Evolutionary conservation across 2,888 invertebrate genomes (phyloP).

Genomic region (Tethea ocularis): DNA sequence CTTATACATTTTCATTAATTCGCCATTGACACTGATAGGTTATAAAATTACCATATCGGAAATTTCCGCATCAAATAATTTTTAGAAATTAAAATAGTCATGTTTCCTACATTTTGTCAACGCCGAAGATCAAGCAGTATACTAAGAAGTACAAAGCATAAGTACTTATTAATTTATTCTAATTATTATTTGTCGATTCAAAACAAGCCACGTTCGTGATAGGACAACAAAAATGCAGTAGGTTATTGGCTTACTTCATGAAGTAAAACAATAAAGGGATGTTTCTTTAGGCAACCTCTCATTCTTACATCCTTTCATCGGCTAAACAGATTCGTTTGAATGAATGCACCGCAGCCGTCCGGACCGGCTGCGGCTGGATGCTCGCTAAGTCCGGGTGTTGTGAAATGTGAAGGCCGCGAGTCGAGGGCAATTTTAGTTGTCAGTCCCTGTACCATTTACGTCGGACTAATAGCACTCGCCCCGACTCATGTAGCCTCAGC

Average conservation of each 20-base stretch:
- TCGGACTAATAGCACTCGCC: slow-evolving; percentile 39
- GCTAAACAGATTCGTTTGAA: slow-evolving; percentile 45
- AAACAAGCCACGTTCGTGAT: neutral
- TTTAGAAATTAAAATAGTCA: neutral
- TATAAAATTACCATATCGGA: slow-evolving; percentile 43
- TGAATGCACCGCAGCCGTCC: slow-evolving; percentile 48
- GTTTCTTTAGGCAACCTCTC: neutral
- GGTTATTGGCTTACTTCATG: neutral
- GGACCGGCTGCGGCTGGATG: slow-evolving; percentile 70
- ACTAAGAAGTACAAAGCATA: neutral
- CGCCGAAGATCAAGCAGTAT: neutral
- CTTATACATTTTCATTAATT: slow-evolving; percentile 41
- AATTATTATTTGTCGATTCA: neutral
- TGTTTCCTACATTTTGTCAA: neutral
- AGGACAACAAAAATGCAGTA: neutral
- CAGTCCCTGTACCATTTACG: slow-evolving; percentile 79
- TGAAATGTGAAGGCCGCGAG: slow-evolving; percentile 80
- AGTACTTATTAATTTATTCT: too few relatives aligned
- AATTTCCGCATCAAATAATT: slow-evolving; percentile 37
- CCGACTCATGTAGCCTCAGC: slow-evolving; percentile 22
- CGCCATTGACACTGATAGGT: slow-evolving; percentile 39
- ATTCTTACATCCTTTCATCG: slow-evolving; percentile 31
- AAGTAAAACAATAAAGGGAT: neutral
- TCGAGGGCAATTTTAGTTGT: slow-evolving; percentile 70
- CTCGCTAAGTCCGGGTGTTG: slow-evolving; percentile 79